phyloP scores from a whole-genome alignment of 2,888 invertebrate species.

The Athalia circularis region DNA sequence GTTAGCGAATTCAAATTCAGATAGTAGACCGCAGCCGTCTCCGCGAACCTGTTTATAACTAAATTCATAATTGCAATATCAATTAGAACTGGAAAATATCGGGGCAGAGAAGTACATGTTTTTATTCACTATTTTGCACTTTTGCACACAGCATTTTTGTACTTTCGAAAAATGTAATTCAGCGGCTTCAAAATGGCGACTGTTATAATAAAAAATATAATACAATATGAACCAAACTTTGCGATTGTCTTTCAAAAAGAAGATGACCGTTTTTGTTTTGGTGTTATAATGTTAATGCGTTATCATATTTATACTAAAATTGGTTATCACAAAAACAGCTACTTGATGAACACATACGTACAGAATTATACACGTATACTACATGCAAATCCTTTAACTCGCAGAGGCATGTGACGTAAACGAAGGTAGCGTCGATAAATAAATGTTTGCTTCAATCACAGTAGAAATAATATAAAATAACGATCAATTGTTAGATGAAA shows the following conservation, averaged over 20 bases:
- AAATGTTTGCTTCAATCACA: constrained; percentile 50
- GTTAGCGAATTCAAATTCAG: too few relatives aligned
- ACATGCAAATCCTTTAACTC: constrained; percentile 31
- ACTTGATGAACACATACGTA: background rate
- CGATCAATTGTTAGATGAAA: background rate
- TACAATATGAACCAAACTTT: constrained; percentile 15
- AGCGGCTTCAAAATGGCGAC: constrained; percentile 40
- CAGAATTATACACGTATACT: constrained; percentile 9
- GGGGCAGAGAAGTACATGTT: background rate
- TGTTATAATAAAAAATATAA: constrained; percentile 33
- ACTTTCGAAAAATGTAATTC: constrained; percentile 25
- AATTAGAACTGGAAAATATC: background rate
- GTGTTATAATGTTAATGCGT: background rate
- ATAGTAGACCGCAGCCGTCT: too few relatives aligned
- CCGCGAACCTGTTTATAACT: background rate
- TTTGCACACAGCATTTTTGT: constrained; percentile 5
- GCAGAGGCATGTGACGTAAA: constrained; percentile 56
- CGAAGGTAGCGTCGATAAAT: constrained; percentile 59
- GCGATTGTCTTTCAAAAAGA: background rate
- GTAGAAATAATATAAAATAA: constrained; percentile 15
- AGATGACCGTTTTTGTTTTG: constrained; percentile 1
- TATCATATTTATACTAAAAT: background rate
- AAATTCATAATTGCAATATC: too few relatives aligned
- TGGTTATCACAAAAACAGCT: constrained; percentile 25
- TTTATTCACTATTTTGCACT: background rate